Evolutionary conservation across 2,113 vertebrate genomes (phyloP), one percentile per base, ranked within the genome.

Genomic region (Trichechus manatus): DNA sequence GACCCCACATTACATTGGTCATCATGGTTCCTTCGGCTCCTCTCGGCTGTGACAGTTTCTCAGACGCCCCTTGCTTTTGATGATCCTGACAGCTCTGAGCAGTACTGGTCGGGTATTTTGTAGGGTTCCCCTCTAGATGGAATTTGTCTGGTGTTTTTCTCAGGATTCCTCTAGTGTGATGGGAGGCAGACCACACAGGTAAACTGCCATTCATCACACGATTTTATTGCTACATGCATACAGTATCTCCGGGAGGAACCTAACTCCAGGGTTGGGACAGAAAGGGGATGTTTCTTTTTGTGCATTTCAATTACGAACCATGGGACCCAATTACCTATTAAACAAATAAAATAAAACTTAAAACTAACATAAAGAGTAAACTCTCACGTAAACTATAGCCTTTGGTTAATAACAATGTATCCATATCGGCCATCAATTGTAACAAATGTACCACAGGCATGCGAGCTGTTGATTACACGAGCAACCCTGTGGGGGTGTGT

Each of bases 1-100:
- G 75, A 27, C 33, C 44, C 19, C n/a, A 10, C 6, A 0, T 2
- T 4, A 15, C 7, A 0, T 0, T 25, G 3, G 8, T 9, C 19
- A 1, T 23, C 66, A 1, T 0, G 22, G 61, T 50, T 42, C 93
- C 64, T 13, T 11, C 2, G 50, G 27, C 20, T 23, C 23, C 33
- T 47, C 42, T 29, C 2, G 25, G 17, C 39, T 11, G 36, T 6
- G 23, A 15, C 20, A 5, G 3, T 33, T 80, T 44, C 63, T n/a
- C 70, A 56, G 63, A 42, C 8, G 3, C 0, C 4, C 33, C 44
- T 23, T 44, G n/a, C 11, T 47, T 23, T 5, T 0, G 0, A 36
- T 8, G 10, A 20, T 56, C 33, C 66, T 3, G 20, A n/a, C 25
- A 7, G 56, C 29, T 23, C 7, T 0, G 0, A 3, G n/a, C 25